phyloP scores from a whole-genome alignment of 2,797 vertebrate species.

The Catharus ustulatus region DNA sequence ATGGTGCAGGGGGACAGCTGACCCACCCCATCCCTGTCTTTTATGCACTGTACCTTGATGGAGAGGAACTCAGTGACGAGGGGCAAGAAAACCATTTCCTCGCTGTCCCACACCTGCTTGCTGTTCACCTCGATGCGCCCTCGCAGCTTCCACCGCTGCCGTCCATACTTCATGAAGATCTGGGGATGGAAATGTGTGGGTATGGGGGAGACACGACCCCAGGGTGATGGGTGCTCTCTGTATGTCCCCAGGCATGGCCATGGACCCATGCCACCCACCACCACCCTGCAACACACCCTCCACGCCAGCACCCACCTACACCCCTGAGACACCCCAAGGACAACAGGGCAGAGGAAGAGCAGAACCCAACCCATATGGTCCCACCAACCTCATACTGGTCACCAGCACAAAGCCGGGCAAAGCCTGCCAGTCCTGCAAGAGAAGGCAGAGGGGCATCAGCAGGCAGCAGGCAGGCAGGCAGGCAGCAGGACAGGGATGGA shows the following conservation, averaged over 20 bases:
- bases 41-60: slow-evolving; percentile 86
- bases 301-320: neutral
- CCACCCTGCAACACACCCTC: neutral
- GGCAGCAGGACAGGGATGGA: neutral
- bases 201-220: neutral
- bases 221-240: neutral
- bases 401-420: slow-evolving; percentile 92
- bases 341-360: neutral
- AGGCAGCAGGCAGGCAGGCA: neutral
- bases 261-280: neutral
- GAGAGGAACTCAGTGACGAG: slow-evolving; percentile 93
- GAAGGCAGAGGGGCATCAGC: slow-evolving; percentile 43
- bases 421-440: slow-evolving; percentile 91
- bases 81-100: slow-evolving; percentile 92
- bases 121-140: slow-evolving; percentile 92
- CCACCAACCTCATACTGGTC: slow-evolving; percentile 94
- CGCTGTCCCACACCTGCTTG: slow-evolving; percentile 96
- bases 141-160: slow-evolving; percentile 93
- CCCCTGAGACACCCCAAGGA: neutral
- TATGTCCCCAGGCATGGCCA: neutral
- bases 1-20: neutral
- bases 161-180: slow-evolving; percentile 95
- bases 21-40: neutral
- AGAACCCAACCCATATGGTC: neutral
- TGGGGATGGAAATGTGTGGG: slow-evolving; percentile 36